Base-by-base conservation (phyloP, 2,888 invertebrate genomes). In the Ypsolopha sequella region DNA sequence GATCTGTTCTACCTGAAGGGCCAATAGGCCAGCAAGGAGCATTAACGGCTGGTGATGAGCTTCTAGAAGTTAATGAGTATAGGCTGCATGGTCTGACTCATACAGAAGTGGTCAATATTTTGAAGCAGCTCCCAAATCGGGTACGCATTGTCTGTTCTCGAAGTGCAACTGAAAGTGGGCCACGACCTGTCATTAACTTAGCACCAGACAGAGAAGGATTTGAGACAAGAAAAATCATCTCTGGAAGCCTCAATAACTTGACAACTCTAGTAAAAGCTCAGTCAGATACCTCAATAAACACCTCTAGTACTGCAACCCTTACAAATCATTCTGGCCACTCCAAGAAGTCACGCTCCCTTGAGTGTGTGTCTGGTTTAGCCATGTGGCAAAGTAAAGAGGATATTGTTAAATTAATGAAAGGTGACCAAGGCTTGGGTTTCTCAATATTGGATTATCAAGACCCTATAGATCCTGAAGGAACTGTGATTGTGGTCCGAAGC, bases 401-500 rank as follows among this genome's bases (percentile, higher is more conserved):
- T 62, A 92, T 95, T 64, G 93, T 99, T 57, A 93, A 96, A 73
- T 90, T 99, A 57, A 88, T 92, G 53, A 99, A 99, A 88, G 96
- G 95, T 60, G 97, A 98, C 70, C 91, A 95, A 65, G 99, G 99
- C 50, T 91, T 99, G 55, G 99, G 99, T 56, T 99, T 99, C 88
- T 98, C 98, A 61, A 97, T 99, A 68, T 89, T 99, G 58, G 99
- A 97, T 84, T 97, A 97, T 82, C 97, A 97, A 90, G 99, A 99
- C 86, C 99, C 99, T 41, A 89, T 97, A 69, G 98, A 99, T 87
- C 92, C 96, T 52, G 93, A 93, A 66, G 95, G 97, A 66, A 97
- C 97, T 60, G 97, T 98, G 61, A 98, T 99, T 79, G 98, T 99
- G 57, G 96, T 99, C 63, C 91, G 98, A 64, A 98, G 98, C 71